Evolutionary conservation across 2,797 vertebrate genomes (phyloP).

Genomic region (Xiphorhynchus erythropygius): DNA sequence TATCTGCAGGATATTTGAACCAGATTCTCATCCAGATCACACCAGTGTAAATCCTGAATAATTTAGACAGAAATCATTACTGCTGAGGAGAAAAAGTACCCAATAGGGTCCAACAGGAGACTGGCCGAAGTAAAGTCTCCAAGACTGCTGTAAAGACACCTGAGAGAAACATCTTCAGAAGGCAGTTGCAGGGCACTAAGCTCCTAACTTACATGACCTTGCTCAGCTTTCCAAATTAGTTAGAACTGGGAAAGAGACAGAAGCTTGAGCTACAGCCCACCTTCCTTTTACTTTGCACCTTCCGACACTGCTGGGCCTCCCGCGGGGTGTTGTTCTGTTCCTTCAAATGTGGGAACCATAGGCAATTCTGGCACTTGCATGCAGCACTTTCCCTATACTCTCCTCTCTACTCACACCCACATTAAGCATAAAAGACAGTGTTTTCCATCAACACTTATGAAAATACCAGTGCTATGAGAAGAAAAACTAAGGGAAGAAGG

Average conservation of each 20-base stretch:
- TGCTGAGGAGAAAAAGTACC: neutral
- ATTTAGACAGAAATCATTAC: neutral
- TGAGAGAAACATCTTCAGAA: neutral
- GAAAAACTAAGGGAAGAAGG: constrained; percentile 6
- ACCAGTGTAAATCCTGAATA: neutral
- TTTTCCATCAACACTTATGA: constrained; percentile 53
- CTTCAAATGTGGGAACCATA: constrained; percentile 33
- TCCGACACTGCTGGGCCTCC: neutral
- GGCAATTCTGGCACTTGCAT: constrained; percentile 25
- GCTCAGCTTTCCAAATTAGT: neutral
- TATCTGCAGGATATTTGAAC: neutral
- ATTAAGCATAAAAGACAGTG: constrained; percentile 34
- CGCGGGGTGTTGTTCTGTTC: neutral
- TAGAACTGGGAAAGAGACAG: neutral
- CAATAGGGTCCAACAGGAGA: neutral
- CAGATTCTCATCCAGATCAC: neutral
- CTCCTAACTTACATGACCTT: neutral
- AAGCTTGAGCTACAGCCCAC: neutral
- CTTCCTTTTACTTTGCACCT: neutral
- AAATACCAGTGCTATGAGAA: constrained; percentile 27
- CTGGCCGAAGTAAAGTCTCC: neutral
- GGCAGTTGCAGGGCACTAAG: neutral
- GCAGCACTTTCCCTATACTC: constrained; percentile 4
- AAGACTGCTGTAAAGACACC: neutral
- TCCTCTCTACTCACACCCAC: constrained; percentile 23